phyloP scores from a whole-genome alignment of 2,113 vertebrate genomes.

The Poeciliopsis occidentalis region DNA sequence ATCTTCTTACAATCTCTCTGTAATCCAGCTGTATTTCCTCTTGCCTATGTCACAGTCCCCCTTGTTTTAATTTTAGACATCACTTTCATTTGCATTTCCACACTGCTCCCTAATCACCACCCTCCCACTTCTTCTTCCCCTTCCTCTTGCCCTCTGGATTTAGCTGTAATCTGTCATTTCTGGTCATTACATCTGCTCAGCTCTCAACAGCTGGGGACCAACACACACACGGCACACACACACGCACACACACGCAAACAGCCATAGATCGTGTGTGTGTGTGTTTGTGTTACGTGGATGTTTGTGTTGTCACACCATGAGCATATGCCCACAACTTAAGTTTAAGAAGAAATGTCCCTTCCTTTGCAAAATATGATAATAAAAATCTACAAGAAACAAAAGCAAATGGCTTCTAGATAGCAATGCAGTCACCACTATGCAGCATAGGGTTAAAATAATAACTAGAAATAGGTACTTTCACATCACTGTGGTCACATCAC shows the following conservation, averaged over 20 bases:
- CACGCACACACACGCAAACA: conserved; percentile 53
- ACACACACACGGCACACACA: conserved; percentile 47
- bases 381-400: no score
- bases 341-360: conserved; percentile 26
- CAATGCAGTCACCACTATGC: no score
- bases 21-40: conserved; percentile 36
- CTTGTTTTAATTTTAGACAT: conserved; percentile 23
- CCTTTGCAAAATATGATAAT: conserved; percentile 25
- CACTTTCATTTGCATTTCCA: conserved; percentile 11
- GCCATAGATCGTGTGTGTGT: conserved; percentile 11
- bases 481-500: no score
- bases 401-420: no score
- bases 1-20: conserved; percentile 18
- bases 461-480: no score
- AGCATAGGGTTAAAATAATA: no score
- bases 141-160: conserved; percentile 61
- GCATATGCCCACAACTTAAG: conserved; percentile 62
- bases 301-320: conserved; percentile 44
- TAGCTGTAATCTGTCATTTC: conserved; percentile 73
- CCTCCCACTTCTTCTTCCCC: conserved; percentile 8
- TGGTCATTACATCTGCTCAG: conserved; percentile 69
- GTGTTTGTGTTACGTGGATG: neutral
- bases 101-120: conserved; percentile 30
- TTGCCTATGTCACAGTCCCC: conserved; percentile 16
- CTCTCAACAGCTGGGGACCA: conserved; percentile 74